Evolutionary conservation across 2,888 invertebrate species (phyloP).

Genomic region (Drosophila mimica): DNA sequence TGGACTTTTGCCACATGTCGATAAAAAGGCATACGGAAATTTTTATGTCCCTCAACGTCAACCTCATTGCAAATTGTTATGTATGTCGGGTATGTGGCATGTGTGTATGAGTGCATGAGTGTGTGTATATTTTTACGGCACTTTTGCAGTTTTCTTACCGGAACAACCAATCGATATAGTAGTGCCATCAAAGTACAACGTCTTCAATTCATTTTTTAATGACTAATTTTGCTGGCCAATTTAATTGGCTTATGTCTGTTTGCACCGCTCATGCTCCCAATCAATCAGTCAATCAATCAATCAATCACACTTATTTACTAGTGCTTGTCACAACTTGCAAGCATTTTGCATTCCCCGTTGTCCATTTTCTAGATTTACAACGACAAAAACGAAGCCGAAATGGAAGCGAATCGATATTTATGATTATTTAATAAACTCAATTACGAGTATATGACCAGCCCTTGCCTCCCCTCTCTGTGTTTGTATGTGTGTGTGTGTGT

Average conservation of each 20-base stretch:
- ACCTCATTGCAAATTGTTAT: constrained; percentile 74
- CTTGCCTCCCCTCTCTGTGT: constrained; percentile 6
- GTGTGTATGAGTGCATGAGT: constrained; percentile 14
- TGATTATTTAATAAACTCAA: constrained; percentile 79
- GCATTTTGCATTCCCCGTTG: constrained; percentile 64
- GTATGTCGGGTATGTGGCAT: constrained; percentile 24
- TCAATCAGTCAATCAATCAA: constrained; percentile 53
- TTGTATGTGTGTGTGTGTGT: constrained; percentile 11
- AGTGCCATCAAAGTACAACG: constrained; percentile 38
- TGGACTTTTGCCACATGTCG: constrained; percentile 60
- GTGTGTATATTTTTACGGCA: constrained; percentile 29
- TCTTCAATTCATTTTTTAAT: constrained; percentile 47
- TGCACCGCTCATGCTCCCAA: constrained; percentile 21
- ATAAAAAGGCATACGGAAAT: constrained; percentile 75
- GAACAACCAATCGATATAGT: constrained; percentile 51
- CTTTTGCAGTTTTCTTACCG: constrained; percentile 42
- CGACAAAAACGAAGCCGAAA: constrained; percentile 8
- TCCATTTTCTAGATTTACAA: constrained; percentile 48
- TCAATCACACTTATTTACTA: constrained; percentile 49
- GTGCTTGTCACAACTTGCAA: constrained; percentile 28
- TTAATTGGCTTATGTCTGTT: constrained; percentile 49
- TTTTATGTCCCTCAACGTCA: constrained; percentile 79
- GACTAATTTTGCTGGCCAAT: constrained; percentile 56
- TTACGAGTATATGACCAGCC: constrained; percentile 58
- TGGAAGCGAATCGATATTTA: constrained; percentile 73